A percentile compares a stretch with the other conserved stretches of the same genome.
phyloP scores from a whole-genome alignment of 2,888 invertebrate species.

The Cephalotes varians region DNA sequence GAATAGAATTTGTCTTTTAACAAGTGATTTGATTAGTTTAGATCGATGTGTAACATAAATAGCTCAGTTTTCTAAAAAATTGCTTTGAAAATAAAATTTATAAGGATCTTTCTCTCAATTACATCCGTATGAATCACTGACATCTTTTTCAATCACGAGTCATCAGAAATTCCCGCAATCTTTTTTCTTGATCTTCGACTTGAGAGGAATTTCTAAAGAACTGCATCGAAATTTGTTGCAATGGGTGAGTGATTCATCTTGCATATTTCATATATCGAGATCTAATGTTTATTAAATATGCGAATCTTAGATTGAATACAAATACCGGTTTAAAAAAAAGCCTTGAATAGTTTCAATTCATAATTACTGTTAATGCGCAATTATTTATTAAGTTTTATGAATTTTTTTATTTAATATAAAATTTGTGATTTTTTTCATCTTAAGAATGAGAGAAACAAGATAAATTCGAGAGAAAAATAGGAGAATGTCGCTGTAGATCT shows the following conservation, averaged over 20 bases:
- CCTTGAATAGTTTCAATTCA: not conserved
- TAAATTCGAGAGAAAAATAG: not conserved
- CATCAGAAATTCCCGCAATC: not conserved
- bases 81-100: not conserved
- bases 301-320: conserved; percentile 6
- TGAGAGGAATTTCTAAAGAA: not conserved
- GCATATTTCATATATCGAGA: not conserved
- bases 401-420: conserved; percentile 11
- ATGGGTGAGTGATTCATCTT: not conserved
- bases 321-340: not conserved
- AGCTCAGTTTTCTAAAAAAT: not conserved
- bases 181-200: not conserved
- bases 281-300: not conserved
- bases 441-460: not conserved
- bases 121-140: conserved; percentile 17
- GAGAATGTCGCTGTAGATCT: not conserved
- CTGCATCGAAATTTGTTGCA: not conserved
- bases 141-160: conserved; percentile 14
- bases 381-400: not conserved
- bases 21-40: not conserved
- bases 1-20: not conserved
- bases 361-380: not conserved
- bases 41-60: conserved; percentile 5
- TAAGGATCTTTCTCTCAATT: not conserved
- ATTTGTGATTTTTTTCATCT: not conserved